Evolutionary conservation across 2,888 invertebrate species (phyloP), one percentile per base, ranked within the genome.

Genomic region (Drosophila setosimentum): DNA sequence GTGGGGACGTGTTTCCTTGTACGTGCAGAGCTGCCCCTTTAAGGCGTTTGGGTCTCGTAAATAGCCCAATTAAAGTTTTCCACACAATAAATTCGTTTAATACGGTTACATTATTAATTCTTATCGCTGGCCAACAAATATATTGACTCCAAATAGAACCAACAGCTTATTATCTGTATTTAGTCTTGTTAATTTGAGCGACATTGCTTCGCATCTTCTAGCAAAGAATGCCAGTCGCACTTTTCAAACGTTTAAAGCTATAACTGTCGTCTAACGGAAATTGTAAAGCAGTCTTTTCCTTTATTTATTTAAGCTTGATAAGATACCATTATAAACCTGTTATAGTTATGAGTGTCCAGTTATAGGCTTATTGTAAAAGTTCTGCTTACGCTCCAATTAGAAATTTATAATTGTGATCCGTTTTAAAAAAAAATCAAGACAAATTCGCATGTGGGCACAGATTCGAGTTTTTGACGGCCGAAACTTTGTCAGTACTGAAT

Each of bases 31-130:
- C 35, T 53, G 0, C 29, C 29, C 18, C 10, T 29, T 54, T 16
- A 42, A 3, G 30, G 18, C 55, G 24, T 49, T 60, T 45, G 59
- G 35, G 10, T 55, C 45, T 70, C 82, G 72, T 80, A 82, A 84
- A 85, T 73, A 60, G 54, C 69, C 59, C 68, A 79, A 81, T 84
- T 81, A 80, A 82, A 74, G 49, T 74, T 66, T 74, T 76, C 51
- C 76, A 51, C 71, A 49, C 78, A 64, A 76, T 70, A 76, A 77
- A 55, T 60, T 32, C 35, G 35, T 53, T 64, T 70, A 67, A 80
- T 83, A 72, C 76, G 69, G 66, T 67, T 73, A 66, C 69, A 57
- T 53, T 40, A 49, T 37, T 66, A 55, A 50, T 27, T 37, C 76
- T 58, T 66, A 76, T 76, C 68, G 73, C 63, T 68, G 45, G 49